phyloP scores from a whole-genome alignment of 2,797 vertebrate genomes.

The Premnoplex brunnescens region DNA sequence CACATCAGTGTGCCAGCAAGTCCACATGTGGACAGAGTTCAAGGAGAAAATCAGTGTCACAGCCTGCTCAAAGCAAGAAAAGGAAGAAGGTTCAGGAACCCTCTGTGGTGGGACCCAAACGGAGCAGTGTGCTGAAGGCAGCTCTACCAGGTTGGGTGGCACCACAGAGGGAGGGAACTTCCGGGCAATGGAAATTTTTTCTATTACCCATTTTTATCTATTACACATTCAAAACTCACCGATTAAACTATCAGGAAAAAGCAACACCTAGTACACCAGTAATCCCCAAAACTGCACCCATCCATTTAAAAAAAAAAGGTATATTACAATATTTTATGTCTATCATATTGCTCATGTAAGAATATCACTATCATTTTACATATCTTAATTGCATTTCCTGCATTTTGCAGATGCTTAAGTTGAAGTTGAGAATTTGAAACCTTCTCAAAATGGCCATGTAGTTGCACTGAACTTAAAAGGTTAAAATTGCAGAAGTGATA shows the following conservation, averaged over 20 bases:
- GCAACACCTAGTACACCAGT: neutral
- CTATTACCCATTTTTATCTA: neutral
- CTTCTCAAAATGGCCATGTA: neutral
- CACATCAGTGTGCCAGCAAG: neutral
- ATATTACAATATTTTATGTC: neutral
- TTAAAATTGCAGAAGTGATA: neutral
- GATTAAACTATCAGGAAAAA: neutral
- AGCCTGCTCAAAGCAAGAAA: neutral
- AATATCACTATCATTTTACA: neutral
- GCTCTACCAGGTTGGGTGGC: neutral
- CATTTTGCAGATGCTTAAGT: neutral
- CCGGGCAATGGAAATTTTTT: neutral
- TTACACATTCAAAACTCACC: neutral
- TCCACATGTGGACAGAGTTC: rapidly evolving
- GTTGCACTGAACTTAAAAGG: neutral
- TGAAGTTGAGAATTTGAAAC: neutral
- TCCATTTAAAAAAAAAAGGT: neutral
- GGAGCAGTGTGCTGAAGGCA: neutral
- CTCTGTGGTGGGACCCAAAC: neutral
- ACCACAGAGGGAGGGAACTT: rapidly evolving
- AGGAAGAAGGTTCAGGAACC: neutral
- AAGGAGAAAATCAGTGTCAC: neutral
- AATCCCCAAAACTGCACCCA: neutral
- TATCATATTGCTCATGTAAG: neutral
- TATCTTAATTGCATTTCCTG: neutral